These are phyloP conservation scores for Pachyrhynchus sulphureomaculatus DNA, from an alignment of 1,140 invertebrate genomes.

Conservation along the genomic window DNA sequence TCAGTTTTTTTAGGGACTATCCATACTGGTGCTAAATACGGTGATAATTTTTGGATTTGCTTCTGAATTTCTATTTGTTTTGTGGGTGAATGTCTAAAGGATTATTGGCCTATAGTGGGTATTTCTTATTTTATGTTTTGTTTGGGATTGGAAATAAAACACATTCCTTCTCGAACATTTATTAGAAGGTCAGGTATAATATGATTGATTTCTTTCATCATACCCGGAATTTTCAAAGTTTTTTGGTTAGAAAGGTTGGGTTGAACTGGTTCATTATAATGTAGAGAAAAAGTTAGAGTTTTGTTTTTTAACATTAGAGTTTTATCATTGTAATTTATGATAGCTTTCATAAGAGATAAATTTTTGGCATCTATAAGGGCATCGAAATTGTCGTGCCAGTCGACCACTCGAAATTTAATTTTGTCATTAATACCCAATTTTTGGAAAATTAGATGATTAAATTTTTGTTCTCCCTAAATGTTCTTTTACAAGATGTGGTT, in stretches of 20 bases:
- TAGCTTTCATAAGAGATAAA: too few species aligned
- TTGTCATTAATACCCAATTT: not conserved
- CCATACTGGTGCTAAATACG: slow-evolving; percentile 39
- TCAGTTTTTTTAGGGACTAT: slow-evolving; percentile 49
- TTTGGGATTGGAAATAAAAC: not conserved
- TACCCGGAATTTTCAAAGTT: not conserved
- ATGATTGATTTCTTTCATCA: not conserved
- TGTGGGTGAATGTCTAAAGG: slow-evolving; percentile 21
- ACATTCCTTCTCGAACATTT: not conserved
- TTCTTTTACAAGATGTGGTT: slow-evolving; percentile 1
- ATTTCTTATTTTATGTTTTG: not conserved
- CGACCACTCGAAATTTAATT: not conserved
- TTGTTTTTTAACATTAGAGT: too few species aligned
- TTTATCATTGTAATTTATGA: slow-evolving; percentile 6
- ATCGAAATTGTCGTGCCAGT: slow-evolving; percentile 9
- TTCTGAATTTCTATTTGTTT: slow-evolving; percentile 38
- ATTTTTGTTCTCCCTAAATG: not conserved
- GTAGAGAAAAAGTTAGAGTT: not conserved
- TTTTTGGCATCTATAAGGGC: not conserved
- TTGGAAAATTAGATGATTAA: not conserved
- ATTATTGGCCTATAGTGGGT: not conserved
- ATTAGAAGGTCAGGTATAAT: slow-evolving; percentile 1
- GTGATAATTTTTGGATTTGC: slow-evolving; percentile 39
- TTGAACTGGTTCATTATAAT: too few species aligned
- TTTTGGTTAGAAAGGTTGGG: not conserved